Evolutionary conservation across 2,113 vertebrate genomes (phyloP), one percentile per base, ranked within the genome.

Genomic region (Pungitius pungitius): DNA sequence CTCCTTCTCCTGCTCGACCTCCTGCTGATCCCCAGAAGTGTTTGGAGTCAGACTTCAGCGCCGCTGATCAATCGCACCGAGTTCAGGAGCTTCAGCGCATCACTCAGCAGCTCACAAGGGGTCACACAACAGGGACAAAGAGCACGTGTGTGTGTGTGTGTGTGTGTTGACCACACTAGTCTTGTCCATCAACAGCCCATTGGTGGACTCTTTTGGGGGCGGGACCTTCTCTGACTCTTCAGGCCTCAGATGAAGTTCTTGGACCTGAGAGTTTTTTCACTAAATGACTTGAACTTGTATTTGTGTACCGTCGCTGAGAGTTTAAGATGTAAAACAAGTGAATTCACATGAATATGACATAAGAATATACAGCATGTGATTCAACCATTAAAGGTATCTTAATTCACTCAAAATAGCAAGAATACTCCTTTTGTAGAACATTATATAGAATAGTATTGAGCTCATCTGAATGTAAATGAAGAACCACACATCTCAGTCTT

Each of bases 11-110:
- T 4, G 17, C 6, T 64, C 73, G 83, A 87, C 85, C 85, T 75
- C 56, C 58, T 8, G 78, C 77, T 89, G 87, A 85, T 83, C 87
- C 69, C 73, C 17, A 22, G n/a, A 9, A 37, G 70, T 90, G 88
- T 88, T 89, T 88, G 70, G 81, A 83, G 77, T 81, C 79, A 84
- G 51, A 83, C 88, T 84, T 86, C 85, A 85, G 77, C 66, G 69
- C 37, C 24, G 77, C 70, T 86, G 85, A 87, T 86, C 83, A 78
- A 86, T 89, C 22, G 71, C 49, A 30, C 67, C 18, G 67, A 84
- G 83, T 87, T 89, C 85, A 67, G 78, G 58, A 33, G 49, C 81
- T 63, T 71, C 84, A 68, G 24, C 0, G 5, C 10, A 45, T 83
- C 59, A 78, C 70, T 64, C 87, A 77, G 73, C 82, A 35, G 24